phyloP scores from a whole-genome alignment of 1,140 invertebrate genomes.

The Drosophila bipectinata region DNA sequence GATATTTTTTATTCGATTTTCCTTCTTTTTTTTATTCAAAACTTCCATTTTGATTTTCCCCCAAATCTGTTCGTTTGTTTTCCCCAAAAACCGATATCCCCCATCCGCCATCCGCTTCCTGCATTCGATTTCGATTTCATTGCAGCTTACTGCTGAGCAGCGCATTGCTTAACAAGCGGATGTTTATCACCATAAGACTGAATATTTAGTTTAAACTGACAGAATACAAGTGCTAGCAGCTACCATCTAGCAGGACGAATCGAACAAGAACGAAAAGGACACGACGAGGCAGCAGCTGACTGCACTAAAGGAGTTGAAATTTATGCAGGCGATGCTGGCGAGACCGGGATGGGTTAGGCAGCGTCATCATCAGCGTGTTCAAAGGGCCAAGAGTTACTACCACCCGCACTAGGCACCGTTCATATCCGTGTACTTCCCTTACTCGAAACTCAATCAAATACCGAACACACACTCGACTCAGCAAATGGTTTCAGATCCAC shows the following conservation, averaged over 20 bases:
- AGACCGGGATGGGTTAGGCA: conserved; percentile 9
- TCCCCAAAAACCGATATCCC: conserved; percentile 1
- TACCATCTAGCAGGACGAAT: conserved; percentile 3
- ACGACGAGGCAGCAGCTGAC: conserved; percentile 40
- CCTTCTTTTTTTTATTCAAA: conserved; percentile 1
- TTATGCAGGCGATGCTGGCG: conserved; percentile 11
- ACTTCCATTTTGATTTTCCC: conserved; percentile 13
- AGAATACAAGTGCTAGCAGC: conserved; percentile 40
- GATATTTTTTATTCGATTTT: conserved; percentile 15
- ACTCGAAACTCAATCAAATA: conserved; percentile 50
- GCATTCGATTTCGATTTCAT: conserved; percentile 57
- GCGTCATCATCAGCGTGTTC: conserved; percentile 39
- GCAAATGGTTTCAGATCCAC: conserved; percentile 66
- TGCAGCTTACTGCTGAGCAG: conserved; percentile 58
- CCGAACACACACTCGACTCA: conserved; percentile 40
- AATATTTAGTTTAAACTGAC: conserved; percentile 81
- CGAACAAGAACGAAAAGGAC: conserved; percentile 2
- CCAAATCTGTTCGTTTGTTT: conserved; percentile 37
- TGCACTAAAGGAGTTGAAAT: conserved; percentile 24
- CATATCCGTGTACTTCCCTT: conserved; percentile 14
- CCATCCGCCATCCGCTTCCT: conserved; percentile 9
- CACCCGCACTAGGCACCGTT: conserved; percentile 25
- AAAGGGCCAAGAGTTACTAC: conserved; percentile 71
- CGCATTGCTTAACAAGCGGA: conserved; percentile 83
- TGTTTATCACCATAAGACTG: conserved; percentile 83